A percentile compares a stretch with the other conserved stretches of the same genome.
Conservation (phyloP, 1,140 invertebrate species). For the Batillaria attramentaria region DNA sequence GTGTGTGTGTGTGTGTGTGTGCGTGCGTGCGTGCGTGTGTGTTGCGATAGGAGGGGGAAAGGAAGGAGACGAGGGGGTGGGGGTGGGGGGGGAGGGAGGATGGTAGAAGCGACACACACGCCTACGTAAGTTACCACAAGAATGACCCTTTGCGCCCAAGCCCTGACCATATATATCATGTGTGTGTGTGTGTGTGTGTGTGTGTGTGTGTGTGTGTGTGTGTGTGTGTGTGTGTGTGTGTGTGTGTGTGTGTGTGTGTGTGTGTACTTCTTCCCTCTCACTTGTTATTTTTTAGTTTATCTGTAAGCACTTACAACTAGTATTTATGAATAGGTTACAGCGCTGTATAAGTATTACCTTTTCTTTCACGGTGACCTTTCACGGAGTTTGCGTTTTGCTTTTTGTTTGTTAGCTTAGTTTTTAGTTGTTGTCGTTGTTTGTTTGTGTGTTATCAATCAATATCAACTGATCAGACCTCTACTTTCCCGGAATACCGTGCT, state of each 20-base stretch:
- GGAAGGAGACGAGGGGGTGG: not conserved
- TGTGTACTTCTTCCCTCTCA: not conserved
- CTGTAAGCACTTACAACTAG: not conserved
- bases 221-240: slow-evolving; percentile 7
- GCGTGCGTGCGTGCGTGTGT: not conserved
- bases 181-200: slow-evolving; percentile 10
- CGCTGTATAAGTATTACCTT: not conserved
- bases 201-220: slow-evolving; percentile 15
- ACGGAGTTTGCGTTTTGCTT: not conserved
- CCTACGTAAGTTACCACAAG: too few relatives aligned
- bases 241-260: not conserved
- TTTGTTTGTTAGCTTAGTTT: not conserved
- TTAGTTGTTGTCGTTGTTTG: too few relatives aligned
- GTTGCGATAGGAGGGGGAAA: not conserved
- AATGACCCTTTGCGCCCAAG: too few relatives aligned
- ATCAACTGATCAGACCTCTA: too few relatives aligned
- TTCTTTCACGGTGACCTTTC: not conserved
- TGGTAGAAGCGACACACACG: too few relatives aligned
- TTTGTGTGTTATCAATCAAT: not conserved
- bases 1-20: not conserved
- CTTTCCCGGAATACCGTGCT: too few relatives aligned
- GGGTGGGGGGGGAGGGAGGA: too few relatives aligned
- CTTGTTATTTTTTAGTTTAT: not conserved
- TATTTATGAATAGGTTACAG: too few relatives aligned
- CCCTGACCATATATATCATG: too few relatives aligned